Evolutionary conservation across 64 coral and sea anemone genomes (phyloP).

Genomic region (Montipora capricornis): DNA sequence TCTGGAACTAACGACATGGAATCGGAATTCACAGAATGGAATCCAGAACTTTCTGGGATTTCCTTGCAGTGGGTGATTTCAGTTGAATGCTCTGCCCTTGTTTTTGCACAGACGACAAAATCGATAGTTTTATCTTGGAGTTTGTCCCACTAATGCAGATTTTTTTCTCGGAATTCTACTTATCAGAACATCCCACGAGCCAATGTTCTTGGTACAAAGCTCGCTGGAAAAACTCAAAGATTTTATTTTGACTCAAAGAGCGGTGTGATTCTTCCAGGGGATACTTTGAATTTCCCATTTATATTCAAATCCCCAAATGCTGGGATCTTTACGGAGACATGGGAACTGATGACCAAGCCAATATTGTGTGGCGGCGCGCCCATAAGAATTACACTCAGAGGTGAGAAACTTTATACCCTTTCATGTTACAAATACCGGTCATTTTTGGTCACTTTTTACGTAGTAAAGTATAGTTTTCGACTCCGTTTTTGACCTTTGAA

Average conservation of each 20-base stretch:
- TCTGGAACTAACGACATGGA: no score
- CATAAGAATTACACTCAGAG: slow-evolving; percentile 81
- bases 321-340: slow-evolving; percentile 92
- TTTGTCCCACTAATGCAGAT: not conserved
- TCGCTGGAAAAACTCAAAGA: slow-evolving; percentile 80
- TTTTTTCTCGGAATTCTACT: not conserved
- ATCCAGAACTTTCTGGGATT: no score
- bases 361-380: slow-evolving; percentile 88
- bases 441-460: no score
- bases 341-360: slow-evolving; percentile 91
- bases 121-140: no score
- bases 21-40: no score
- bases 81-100: no score
- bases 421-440: not conserved
- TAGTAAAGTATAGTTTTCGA: no score
- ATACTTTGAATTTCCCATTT: slow-evolving; percentile 97
- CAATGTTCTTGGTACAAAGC: slow-evolving; percentile 88
- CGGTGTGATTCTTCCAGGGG: slow-evolving; percentile 95
- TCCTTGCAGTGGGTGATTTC: no score
- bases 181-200: slow-evolving; percentile 70
- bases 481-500: no score
- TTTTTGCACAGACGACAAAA: no score
- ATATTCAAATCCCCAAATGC: slow-evolving; percentile 94
- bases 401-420: slow-evolving; percentile 1
- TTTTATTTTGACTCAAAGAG: slow-evolving; percentile 99